phyloP scores from a whole-genome alignment of 2,888 invertebrate genomes.

The Drosophila multiciliata region DNA sequence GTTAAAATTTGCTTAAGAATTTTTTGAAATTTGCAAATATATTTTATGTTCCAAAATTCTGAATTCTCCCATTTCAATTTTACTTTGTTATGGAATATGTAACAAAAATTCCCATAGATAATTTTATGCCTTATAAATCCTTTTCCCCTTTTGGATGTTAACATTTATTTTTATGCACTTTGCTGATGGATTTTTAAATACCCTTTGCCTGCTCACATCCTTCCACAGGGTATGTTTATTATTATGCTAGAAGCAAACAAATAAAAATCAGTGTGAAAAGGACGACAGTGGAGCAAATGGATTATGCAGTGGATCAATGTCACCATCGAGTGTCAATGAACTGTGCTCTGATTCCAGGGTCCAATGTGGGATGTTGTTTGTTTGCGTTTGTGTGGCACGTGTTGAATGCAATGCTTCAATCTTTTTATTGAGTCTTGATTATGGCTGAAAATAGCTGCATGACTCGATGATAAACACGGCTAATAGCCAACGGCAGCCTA shows the following conservation, averaged over 20 bases:
- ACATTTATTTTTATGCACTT: background rate
- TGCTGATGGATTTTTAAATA: background rate
- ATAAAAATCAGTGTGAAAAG: constrained; percentile 7
- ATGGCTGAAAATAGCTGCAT: constrained; percentile 22
- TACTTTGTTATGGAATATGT: background rate
- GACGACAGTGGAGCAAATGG: constrained; percentile 15
- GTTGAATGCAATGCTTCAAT: constrained; percentile 28
- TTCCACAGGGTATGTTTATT: constrained; percentile 14
- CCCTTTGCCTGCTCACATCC: background rate
- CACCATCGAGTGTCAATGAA: constrained; percentile 44
- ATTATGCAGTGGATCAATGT: constrained; percentile 42
- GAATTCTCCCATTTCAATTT: background rate
- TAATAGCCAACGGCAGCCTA: constrained; percentile 35
- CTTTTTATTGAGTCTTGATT: background rate
- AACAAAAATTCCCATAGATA: accelerated
- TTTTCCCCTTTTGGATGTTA: background rate
- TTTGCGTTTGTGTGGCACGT: constrained; percentile 31
- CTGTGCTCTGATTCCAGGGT: constrained; percentile 9
- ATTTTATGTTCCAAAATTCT: background rate
- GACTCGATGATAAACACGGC: constrained; percentile 20
- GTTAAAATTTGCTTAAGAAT: background rate
- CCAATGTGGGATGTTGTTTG: constrained; percentile 39
- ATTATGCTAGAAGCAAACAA: constrained; percentile 1
- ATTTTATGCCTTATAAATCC: background rate
- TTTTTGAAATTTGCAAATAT: background rate